These are phyloP conservation scores for Anguilla obscura DNA, from an alignment of 2,797 vertebrate genomes.

Conservation along the genomic window DNA sequence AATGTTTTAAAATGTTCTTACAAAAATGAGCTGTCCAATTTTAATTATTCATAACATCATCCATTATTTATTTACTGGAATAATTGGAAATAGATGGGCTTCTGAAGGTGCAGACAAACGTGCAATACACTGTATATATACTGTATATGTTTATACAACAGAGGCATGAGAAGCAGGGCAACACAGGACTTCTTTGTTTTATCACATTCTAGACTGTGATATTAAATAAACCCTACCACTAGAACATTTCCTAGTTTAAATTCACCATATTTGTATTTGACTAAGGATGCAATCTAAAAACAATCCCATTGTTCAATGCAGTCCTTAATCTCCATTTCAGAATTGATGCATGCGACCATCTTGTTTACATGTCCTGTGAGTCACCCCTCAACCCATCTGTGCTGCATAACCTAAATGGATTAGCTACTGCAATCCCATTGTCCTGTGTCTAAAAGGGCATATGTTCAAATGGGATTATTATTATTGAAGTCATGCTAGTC, in stretches of 20 bases:
- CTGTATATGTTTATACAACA: background rate
- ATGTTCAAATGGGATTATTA: constrained; percentile 45
- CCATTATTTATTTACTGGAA: background rate
- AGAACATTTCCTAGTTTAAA: background rate
- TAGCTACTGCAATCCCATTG: background rate
- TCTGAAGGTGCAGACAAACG: background rate
- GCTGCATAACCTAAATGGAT: background rate
- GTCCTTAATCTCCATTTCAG: background rate
- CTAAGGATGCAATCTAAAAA: background rate
- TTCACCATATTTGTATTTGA: background rate
- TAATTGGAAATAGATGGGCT: background rate
- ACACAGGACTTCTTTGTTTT: background rate
- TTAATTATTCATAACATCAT: constrained; percentile 1
- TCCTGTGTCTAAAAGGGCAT: constrained; percentile 34
- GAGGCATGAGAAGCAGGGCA: background rate
- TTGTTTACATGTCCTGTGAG: background rate
- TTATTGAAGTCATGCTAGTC: constrained; percentile 9
- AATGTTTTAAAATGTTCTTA: background rate
- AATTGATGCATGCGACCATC: background rate
- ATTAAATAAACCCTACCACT: background rate
- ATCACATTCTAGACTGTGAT: background rate
- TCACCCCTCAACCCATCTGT: constrained; percentile 9
- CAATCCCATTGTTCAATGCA: background rate
- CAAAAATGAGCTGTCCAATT: background rate
- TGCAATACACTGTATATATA: background rate